These are phyloP conservation scores for Scytalopus superciliaris DNA, from an alignment of 2,113 vertebrate genomes.

Conservation along the genomic window DNA sequence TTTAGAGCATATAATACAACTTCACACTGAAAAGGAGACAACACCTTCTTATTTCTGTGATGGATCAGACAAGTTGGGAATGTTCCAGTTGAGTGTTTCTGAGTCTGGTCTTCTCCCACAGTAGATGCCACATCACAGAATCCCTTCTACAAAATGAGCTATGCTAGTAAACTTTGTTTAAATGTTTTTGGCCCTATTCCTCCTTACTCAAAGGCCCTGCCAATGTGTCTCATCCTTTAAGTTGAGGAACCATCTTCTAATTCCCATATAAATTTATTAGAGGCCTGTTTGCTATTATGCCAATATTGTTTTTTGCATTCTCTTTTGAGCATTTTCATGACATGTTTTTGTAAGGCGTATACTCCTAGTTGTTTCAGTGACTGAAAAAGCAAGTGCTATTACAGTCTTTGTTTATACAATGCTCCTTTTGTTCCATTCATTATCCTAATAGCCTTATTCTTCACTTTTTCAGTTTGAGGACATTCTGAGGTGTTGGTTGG, in stretches of 20 bases:
- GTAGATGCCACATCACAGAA: neutral
- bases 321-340: neutral
- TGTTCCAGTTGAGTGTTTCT: neutral
- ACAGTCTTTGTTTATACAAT: neutral
- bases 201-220: neutral
- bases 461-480: neutral
- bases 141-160: neutral
- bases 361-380: neutral
- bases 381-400: conserved; percentile 20
- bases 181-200: neutral
- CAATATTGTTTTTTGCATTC: neutral
- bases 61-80: neutral
- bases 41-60: neutral
- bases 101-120: neutral
- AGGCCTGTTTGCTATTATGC: neutral
- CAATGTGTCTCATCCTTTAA: neutral
- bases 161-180: neutral
- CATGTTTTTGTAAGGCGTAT: neutral
- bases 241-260: neutral
- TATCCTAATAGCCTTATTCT: neutral
- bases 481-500: neutral
- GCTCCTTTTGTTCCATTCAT: neutral
- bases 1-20: neutral
- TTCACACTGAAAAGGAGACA: neutral
- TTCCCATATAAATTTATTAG: neutral